Percentiles rank a stretch among this genome's conserved stretches.
Evolutionary conservation across 2,113 vertebrate genomes (phyloP).

Genomic region (Thomomys bottae): DNA sequence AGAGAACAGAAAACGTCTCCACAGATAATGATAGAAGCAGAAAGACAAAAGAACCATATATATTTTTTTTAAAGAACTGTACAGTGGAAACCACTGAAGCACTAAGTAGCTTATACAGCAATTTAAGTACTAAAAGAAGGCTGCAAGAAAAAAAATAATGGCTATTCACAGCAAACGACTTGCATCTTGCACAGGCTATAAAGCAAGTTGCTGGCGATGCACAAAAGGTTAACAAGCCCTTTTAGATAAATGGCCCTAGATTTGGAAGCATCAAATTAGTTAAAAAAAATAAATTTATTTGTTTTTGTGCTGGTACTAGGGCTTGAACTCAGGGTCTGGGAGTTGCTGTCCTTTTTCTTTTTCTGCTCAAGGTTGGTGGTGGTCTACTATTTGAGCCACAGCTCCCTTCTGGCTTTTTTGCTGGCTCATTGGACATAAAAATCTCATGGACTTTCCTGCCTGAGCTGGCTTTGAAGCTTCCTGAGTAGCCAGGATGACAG

Average conservation of each 20-base stretch:
- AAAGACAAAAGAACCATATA: not conserved
- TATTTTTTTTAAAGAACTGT: not conserved
- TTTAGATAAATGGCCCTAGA: constrained; percentile 21
- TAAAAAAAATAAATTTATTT: too few species aligned
- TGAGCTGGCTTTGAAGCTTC: too few species aligned
- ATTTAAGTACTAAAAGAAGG: constrained; percentile 6
- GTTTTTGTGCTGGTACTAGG: too few species aligned
- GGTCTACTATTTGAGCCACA: too few species aligned
- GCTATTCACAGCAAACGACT: not conserved
- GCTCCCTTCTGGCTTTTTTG: too few species aligned
- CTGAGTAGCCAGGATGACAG: too few species aligned
- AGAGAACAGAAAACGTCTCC: not conserved
- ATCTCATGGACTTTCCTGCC: too few species aligned
- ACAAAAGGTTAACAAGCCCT: constrained; percentile 2
- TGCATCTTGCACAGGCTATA: not conserved
- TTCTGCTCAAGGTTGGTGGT: too few species aligned
- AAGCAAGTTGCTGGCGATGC: not conserved
- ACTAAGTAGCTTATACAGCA: not conserved
- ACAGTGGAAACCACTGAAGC: not conserved
- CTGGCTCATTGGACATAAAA: too few species aligned
- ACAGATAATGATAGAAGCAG: not conserved
- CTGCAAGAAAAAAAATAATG: not conserved
- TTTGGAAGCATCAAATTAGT: not conserved
- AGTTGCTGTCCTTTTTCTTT: too few species aligned
- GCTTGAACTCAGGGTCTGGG: too few species aligned